These are phyloP conservation scores for Alosa sapidissima DNA, from an alignment of 2,797 vertebrate species.

Conservation along the genomic window DNA sequence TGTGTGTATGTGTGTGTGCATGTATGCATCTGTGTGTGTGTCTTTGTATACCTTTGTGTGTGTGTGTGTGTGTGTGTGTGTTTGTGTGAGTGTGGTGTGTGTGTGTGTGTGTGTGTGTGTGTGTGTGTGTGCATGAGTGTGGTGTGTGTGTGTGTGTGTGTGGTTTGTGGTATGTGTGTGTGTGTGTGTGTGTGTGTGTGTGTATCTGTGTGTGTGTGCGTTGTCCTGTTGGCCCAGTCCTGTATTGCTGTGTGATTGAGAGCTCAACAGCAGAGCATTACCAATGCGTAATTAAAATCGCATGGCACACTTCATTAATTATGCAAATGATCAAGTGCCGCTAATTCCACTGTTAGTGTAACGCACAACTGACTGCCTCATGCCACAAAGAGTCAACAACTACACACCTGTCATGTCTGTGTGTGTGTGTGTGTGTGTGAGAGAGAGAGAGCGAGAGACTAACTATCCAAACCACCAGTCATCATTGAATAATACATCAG, in stretches of 20 bases:
- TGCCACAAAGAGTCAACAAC: not conserved
- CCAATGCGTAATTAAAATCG: slow-evolving; percentile 46
- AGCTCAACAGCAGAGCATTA: slow-evolving; percentile 21
- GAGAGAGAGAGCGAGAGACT: too few species aligned
- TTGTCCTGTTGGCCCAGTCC: not conserved
- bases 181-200: not conserved
- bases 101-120: not conserved
- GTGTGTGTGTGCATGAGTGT: not conserved
- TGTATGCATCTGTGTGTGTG: not conserved
- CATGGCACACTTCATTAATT: slow-evolving; percentile 46
- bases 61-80: slow-evolving; percentile 6
- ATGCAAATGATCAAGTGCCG: slow-evolving; percentile 45
- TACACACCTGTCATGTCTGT: not conserved
- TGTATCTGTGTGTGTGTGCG: not conserved
- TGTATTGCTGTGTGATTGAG: not conserved
- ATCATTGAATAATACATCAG: too few species aligned
- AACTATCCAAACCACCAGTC: too few species aligned
- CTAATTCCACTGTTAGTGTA: slow-evolving; percentile 37
- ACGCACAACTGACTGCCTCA: not conserved
- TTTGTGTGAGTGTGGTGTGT: not conserved
- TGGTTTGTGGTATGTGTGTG: not conserved
- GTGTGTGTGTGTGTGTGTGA: not conserved
- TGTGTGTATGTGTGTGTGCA: not conserved
- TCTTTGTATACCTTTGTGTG: not conserved
- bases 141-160: not conserved